Percentiles rank a stretch among this genome's conserved stretches.
phyloP scores from a whole-genome alignment of 2,113 vertebrate genomes.

The Halichoeres trimaculatus region DNA sequence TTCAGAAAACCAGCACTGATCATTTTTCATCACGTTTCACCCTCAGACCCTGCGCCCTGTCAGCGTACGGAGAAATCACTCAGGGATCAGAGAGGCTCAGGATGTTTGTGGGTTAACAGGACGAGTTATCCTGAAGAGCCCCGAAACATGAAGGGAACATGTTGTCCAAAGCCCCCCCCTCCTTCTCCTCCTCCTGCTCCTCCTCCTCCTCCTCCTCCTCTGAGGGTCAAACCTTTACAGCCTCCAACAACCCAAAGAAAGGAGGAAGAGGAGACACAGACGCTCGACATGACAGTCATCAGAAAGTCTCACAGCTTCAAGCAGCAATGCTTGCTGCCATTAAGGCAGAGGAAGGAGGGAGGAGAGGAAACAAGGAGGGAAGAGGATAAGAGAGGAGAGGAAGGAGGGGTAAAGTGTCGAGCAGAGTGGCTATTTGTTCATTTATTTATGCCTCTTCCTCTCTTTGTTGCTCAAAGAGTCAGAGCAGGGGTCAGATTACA shows the following conservation, averaged over 20 bases:
- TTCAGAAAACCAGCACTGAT: no score
- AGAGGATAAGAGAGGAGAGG: neutral
- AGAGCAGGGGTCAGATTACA: conserved; percentile 55
- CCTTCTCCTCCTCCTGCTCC: no score
- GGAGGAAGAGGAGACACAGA: neutral
- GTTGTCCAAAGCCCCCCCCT: neutral
- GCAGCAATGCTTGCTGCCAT: neutral
- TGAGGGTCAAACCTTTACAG: neutral
- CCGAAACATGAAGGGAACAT: neutral
- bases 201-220: no score
- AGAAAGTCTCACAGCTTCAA: neutral
- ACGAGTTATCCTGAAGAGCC: neutral
- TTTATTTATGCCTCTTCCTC: conserved; percentile 82
- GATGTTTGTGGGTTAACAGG: conserved; percentile 5
- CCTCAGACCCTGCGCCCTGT: no score
- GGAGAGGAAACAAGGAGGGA: conserved; percentile 27
- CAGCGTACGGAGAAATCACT: no score
- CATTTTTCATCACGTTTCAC: no score
- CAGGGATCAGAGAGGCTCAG: conserved; percentile 5
- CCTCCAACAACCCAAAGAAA: neutral
- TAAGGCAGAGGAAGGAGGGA: conserved; percentile 6
- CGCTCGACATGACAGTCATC: neutral
- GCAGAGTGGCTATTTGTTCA: conserved; percentile 73
- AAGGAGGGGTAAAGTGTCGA: conserved; percentile 39
- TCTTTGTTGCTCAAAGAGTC: conserved; percentile 74